Base-by-base conservation (phyloP, 2,888 invertebrate genomes). In the Imbricaverruca yamaguchii region DNA sequence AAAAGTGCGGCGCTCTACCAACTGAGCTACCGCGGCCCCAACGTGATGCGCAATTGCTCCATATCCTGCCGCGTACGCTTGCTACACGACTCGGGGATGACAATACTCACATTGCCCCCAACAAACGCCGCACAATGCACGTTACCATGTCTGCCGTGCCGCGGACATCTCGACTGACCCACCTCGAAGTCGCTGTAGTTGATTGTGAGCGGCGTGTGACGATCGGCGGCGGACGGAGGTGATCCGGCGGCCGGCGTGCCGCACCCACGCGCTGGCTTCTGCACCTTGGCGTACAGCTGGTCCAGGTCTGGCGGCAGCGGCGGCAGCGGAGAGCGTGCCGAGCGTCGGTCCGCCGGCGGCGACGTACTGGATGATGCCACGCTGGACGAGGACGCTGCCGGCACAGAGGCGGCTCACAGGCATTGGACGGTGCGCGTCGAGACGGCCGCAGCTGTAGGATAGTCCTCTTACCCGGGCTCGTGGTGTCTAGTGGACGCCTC, bases 241-340 rank as follows among this genome's bases (percentile, higher is more conserved):
- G 39, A 39, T 1, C 39, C 39, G 10, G 21, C 10, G 10, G 74
- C 21, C 74, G 74, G 74, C 39, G 69, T 18, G 67, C 25, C 74
- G 74, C 74, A 55, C 21, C 23, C 74, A 55, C 74, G 74, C 74
- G 74, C 55, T 18, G 79, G 21, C 79, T 79, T 79, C 13, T 79
- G 57, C 79, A 79, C 79, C 59, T 79, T 79, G 79, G 79, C 79
- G 57, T 79, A 79, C 79, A 79, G 57, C 79, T 79, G 79, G 57
- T 79, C 79, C 13, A 59, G 57, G 79, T 59, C 59, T 13, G 79
- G 79, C 18, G 74, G 74, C 59, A 79, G 79, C 12, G 79, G 79
- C 57, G 79, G 79, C 79, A 79, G 79, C 23, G 79, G 79, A 1
- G 79, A 79, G 57, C 79, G 79, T 23, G 79, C 79, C 23, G 57